Evolutionary conservation across 2,797 vertebrate genomes (phyloP).

Genomic region (Enteromius unitaeniatus): DNA sequence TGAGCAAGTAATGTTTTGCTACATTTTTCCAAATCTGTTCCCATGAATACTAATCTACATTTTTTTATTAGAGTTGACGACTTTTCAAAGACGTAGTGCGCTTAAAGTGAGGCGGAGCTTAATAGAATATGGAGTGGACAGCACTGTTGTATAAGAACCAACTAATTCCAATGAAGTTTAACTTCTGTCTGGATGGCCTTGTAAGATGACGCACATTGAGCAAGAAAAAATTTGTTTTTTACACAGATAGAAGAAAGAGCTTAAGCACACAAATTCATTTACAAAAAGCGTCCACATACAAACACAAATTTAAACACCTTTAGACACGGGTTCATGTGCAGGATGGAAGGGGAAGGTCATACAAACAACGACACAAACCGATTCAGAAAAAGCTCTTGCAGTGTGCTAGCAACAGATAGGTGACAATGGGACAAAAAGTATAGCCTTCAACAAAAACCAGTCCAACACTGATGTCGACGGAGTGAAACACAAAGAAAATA

Average conservation of each 20-base stretch:
- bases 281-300: neutral
- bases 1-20: neutral
- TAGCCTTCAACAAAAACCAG: neutral
- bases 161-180: neutral
- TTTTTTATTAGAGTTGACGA: neutral
- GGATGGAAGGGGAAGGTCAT: conserved; percentile 5
- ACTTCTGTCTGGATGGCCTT: conserved; percentile 11
- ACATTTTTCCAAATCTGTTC: neutral
- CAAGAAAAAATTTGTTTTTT: neutral
- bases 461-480: conserved; percentile 1
- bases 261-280: conserved; percentile 3
- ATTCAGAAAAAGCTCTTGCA: neutral
- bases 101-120: neutral
- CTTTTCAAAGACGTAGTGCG: neutral
- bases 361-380: neutral
- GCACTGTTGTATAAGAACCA: neutral
- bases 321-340: neutral
- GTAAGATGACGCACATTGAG: neutral
- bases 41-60: neutral
- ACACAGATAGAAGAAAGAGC: conserved; percentile 7
- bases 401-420: neutral
- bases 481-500: neutral
- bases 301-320: neutral
- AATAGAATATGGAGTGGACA: conserved; percentile 4
- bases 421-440: neutral